phyloP scores from a whole-genome alignment of 1,140 invertebrate genomes.

The Nasonia vitripennis region DNA sequence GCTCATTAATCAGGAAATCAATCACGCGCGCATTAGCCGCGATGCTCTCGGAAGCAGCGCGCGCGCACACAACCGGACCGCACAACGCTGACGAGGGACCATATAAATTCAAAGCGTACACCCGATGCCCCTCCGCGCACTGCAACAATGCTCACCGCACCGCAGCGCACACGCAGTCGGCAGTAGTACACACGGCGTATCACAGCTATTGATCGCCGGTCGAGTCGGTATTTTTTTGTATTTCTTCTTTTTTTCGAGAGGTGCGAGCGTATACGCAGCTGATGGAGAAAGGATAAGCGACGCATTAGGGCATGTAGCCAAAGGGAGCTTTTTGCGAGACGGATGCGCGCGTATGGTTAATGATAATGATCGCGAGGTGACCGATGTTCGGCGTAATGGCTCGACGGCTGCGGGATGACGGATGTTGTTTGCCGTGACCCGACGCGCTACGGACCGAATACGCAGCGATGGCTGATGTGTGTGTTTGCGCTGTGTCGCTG shows the following conservation, averaged over 20 bases:
- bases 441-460: no score
- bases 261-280: background rate
- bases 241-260: background rate
- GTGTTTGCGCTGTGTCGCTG: no score
- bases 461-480: no score
- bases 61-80: background rate
- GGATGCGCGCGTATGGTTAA: background rate
- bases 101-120: background rate
- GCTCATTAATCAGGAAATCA: slow-evolving; percentile 46
- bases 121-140: no score
- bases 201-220: slow-evolving; percentile 29
- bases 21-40: slow-evolving; percentile 28
- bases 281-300: background rate
- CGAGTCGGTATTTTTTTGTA: background rate
- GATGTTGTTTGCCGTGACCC: background rate
- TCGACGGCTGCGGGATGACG: background rate
- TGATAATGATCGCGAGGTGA: background rate
- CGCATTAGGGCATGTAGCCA: background rate
- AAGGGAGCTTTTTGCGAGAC: background rate
- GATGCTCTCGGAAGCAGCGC: background rate
- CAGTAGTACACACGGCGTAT: background rate
- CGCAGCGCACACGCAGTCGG: background rate
- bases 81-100: background rate
- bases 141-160: background rate
- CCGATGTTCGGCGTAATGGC: background rate